Evolutionary conservation across 2,888 invertebrate species (phyloP), one percentile per base, ranked within the genome.

Genomic region (Ceriagrion tenellum): DNA sequence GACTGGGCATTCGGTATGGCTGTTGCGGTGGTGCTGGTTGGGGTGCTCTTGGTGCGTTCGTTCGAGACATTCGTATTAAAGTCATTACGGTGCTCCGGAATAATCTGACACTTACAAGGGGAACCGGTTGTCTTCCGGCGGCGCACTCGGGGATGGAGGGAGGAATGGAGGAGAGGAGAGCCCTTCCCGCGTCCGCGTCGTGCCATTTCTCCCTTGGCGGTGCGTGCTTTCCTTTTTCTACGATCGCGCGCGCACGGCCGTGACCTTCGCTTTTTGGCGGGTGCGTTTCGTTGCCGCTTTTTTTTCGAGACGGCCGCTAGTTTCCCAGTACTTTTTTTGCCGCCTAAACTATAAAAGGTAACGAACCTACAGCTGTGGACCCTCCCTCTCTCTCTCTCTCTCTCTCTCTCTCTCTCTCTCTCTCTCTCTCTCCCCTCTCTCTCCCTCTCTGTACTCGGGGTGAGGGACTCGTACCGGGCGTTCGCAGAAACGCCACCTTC

Each of bases 41-140:
- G 20, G 69, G 23, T 81, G 81, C 81, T 81, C 16, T 23, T 23
- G 23, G 69, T 69, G 23, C 26, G 59, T 59, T 13, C 59, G 59
- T 59, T 69, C 81, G 81, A 35, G 81, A 81, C 81, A 81, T 81
- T 81, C 81, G 81, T 81, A 81, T 81, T 81, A 81, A 81, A 81
- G 30, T 81, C 81, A 81, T 81, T 81, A 81, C 81, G 81, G 30
- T 35, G 81, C 30, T 16, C 81, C 0, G 30, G 81, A 81, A 81
- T 81, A 81, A 81, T 81, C 81, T 81, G 81, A 81, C 81, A 81
- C 81, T 81, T 81, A 81, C 4, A 69, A 1, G 81, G 81, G 10
- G 35, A 30, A 30, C 30, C 30, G 30, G 30, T 30, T 81, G 30
- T 81, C 81, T 81, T 81, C 35, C 81, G 74, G n/a, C 81, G 69